Base-by-base conservation (phyloP, 1,140 invertebrate species). In the Varroa destructor region DNA sequence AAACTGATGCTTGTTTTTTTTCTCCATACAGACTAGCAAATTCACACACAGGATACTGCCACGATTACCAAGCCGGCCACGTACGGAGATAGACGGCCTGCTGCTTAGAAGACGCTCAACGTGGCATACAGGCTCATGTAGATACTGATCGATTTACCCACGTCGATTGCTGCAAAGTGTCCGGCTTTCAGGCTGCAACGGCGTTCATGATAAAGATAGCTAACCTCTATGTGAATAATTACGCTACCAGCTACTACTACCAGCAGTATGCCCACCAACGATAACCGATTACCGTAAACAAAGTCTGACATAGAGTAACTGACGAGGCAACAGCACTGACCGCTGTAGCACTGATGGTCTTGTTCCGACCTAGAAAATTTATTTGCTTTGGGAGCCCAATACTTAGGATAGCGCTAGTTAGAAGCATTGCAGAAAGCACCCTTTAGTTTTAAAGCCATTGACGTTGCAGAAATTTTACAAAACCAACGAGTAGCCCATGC, bases 71-170 rank as follows among this genome's bases (percentile, higher is more conserved):
- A 1, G 8, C 61, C 46, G 14, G 40, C 14, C 40, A 67, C 61
- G 37, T 36, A 67, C 1, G 61, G 61, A 37, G 1, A 37, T 46
- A 67, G 40, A 46, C 12, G 14, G 12, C 14, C 12, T 43, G 46
- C 46, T 51, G 46, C 40, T 40, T 37, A 67, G 61, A 37, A 67
- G 2, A 46, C 37, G 61, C 3, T 67, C 1, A 40, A 67, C 61
- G 10, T 67, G 14, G 10, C 12, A 67, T 67, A 51, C 8, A 51
- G 8, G 3, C 61, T 37, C 12, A 67, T 40, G 40, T 36, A 2
- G 8, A 67, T 40, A 37, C 61, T 67, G 40, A 67, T 14, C 14
- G 61, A 67, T 37, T 43, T 12, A 43, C 61, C 61, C 12, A 67
- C 36, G 37, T 12, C 61, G 1, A 67, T 10, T 43, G 61, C 61